Conservation (phyloP, 2,888 invertebrate genomes). For the Agrochola lychnidis region DNA sequence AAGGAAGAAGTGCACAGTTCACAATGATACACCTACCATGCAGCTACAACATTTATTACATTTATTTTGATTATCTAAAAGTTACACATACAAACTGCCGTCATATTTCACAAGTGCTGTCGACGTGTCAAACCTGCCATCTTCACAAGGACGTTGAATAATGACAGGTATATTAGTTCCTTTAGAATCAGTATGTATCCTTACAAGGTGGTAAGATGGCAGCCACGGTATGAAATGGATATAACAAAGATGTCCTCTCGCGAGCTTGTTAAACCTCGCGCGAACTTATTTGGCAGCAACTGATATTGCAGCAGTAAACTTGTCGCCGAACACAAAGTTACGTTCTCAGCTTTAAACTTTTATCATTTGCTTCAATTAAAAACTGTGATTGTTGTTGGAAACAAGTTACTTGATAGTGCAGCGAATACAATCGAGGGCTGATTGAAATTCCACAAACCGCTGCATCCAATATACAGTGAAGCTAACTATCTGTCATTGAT, state of each 20-base stretch:
- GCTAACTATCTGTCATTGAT: neutral
- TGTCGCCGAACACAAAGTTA: slow-evolving; percentile 18
- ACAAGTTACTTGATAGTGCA: neutral
- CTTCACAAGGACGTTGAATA: neutral
- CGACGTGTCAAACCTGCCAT: neutral
- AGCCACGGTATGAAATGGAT: neutral
- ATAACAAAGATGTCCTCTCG: slow-evolving; percentile 1
- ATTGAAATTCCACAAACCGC: neutral
- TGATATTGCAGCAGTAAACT: slow-evolving; percentile 28
- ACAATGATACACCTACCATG: slow-evolving; percentile 77
- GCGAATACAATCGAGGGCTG: neutral
- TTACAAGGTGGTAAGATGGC: neutral
- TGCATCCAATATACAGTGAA: neutral
- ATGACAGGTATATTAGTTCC: neutral
- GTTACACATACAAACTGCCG: slow-evolving; percentile 59
- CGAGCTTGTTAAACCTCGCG: slow-evolving; percentile 10
- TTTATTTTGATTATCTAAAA: slow-evolving; percentile 72
- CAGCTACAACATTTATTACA: slow-evolving; percentile 85
- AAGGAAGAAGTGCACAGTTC: slow-evolving; percentile 77
- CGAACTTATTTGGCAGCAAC: slow-evolving; percentile 46
- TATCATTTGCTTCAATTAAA: slow-evolving; percentile 24
- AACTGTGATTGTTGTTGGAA: neutral
- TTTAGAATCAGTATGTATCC: neutral
- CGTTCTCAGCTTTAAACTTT: slow-evolving; percentile 20
- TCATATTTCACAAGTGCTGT: slow-evolving; percentile 53